Evolutionary conservation across 2,113 vertebrate genomes (phyloP).

Genomic region (Dasyurus viverrinus): DNA sequence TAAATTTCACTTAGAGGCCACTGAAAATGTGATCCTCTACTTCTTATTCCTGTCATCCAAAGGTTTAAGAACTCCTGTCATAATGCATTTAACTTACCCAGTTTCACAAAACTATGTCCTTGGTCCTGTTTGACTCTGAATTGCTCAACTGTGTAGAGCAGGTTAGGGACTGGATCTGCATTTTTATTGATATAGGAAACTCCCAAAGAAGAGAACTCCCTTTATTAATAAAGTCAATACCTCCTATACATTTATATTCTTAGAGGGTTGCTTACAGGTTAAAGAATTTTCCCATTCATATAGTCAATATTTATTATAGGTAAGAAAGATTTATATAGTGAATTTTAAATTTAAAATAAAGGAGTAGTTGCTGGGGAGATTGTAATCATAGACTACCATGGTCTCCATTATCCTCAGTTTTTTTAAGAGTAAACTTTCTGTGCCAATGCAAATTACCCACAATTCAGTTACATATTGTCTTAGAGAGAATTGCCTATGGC

Average conservation of each 20-base stretch:
- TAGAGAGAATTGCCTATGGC: background rate
- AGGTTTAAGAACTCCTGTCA: background rate
- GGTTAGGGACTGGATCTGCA: background rate
- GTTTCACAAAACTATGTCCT: background rate
- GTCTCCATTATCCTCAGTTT: background rate
- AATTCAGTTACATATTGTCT: background rate
- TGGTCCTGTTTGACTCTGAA: background rate
- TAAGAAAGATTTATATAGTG: background rate
- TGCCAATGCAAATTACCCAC: background rate
- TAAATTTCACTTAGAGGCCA: background rate
- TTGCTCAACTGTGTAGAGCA: background rate
- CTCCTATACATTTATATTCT: background rate
- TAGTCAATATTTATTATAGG: background rate
- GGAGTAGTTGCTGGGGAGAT: background rate
- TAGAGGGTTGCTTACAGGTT: background rate
- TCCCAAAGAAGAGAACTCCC: background rate
- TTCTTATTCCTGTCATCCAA: background rate
- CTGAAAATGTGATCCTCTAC: background rate
- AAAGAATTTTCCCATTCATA: background rate
- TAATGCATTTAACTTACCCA: background rate
- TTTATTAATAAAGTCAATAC: background rate
- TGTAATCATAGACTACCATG: background rate
- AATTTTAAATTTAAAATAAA: background rate
- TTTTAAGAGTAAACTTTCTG: background rate
- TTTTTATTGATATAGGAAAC: background rate